Percentiles rank a stretch among this genome's conserved stretches.
Conservation (phyloP, 2,888 invertebrate genomes). For the Acanthopleura granulata region DNA sequence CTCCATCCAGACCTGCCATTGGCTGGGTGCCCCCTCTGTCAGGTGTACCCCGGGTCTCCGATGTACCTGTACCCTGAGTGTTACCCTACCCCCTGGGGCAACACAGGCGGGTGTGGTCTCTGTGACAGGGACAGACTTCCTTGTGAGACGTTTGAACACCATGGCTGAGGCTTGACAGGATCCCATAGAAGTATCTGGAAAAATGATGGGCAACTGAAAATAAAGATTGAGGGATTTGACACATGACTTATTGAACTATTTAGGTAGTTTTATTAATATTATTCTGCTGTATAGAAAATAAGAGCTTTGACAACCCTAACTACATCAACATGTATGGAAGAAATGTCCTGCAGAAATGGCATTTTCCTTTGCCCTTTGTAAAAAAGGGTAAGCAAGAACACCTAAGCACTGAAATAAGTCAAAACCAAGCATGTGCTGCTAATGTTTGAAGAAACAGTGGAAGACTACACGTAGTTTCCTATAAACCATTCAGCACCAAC, state of each 20-base stretch:
- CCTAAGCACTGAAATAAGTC: too few species aligned
- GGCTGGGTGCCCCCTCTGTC: slow-evolving; percentile 56
- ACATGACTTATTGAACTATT: background rate
- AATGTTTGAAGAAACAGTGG: too few species aligned
- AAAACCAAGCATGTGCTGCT: too few species aligned
- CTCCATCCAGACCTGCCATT: slow-evolving; percentile 43
- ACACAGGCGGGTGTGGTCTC: background rate
- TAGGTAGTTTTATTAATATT: too few species aligned
- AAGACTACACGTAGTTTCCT: too few species aligned
- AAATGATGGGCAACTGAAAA: slow-evolving; percentile 47
- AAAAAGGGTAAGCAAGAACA: too few species aligned
- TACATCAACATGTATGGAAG: background rate
- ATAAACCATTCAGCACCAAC: too few species aligned
- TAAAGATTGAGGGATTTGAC: background rate
- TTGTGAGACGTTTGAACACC: slow-evolving; percentile 1
- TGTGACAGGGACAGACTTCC: slow-evolving; percentile 3
- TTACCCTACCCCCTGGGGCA: slow-evolving; percentile 22
- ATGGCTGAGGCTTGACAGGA: background rate
- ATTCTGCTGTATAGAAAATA: too few species aligned
- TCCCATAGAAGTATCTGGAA: slow-evolving; percentile 25
- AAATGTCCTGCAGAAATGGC: too few species aligned
- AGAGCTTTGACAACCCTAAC: background rate
- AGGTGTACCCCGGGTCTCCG: slow-evolving; percentile 43
- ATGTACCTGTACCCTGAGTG: slow-evolving; percentile 33
- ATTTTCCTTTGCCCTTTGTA: too few species aligned